These are phyloP conservation scores for Echeneis naucrates DNA, from an alignment of 2,797 vertebrate genomes.

Conservation along the genomic window DNA sequence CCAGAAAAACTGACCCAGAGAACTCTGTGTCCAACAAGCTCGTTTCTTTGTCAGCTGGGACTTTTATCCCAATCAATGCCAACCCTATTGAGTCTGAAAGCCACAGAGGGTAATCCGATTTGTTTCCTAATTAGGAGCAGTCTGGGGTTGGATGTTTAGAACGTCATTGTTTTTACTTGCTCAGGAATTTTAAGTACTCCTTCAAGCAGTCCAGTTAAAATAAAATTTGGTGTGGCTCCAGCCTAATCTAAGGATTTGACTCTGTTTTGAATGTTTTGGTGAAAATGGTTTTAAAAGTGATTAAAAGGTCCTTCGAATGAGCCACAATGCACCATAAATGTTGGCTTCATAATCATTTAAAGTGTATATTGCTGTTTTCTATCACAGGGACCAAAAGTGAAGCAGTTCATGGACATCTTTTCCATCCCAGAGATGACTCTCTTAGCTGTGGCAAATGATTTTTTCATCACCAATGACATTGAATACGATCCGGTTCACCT, in stretches of 20 bases:
- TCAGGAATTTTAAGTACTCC: constrained; percentile 42
- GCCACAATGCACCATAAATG: too few species aligned
- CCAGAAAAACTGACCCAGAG: not conserved
- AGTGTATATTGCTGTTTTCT: not conserved
- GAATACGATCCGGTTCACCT: constrained; percentile 91
- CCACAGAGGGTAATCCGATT: constrained; percentile 17
- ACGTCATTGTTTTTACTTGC: constrained; percentile 28
- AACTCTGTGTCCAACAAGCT: constrained; percentile 10
- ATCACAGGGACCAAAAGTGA: constrained; percentile 87
- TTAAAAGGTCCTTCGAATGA: constrained; percentile 1
- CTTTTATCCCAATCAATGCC: not conserved
- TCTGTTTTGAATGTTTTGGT: not conserved
- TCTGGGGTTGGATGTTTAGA: constrained; percentile 41
- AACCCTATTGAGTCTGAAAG: constrained; percentile 10
- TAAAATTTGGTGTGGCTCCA: constrained; percentile 6
- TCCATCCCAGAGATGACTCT: constrained; percentile 91
- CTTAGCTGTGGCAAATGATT: constrained; percentile 87
- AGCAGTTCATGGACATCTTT: constrained; percentile 93
- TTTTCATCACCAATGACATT: constrained; percentile 87
- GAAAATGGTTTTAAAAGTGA: constrained; percentile 12
- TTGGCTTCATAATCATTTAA: not conserved
- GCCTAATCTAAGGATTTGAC: constrained; percentile 27
- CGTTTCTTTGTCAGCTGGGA: constrained; percentile 15
- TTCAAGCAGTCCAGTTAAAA: constrained; percentile 18
- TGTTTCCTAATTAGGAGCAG: constrained; percentile 47